A percentile compares a stretch with the other conserved stretches of the same genome.
These are phyloP conservation scores for Sesia apiformis DNA, from an alignment of 2,888 invertebrate genomes.

Conservation along the genomic window DNA sequence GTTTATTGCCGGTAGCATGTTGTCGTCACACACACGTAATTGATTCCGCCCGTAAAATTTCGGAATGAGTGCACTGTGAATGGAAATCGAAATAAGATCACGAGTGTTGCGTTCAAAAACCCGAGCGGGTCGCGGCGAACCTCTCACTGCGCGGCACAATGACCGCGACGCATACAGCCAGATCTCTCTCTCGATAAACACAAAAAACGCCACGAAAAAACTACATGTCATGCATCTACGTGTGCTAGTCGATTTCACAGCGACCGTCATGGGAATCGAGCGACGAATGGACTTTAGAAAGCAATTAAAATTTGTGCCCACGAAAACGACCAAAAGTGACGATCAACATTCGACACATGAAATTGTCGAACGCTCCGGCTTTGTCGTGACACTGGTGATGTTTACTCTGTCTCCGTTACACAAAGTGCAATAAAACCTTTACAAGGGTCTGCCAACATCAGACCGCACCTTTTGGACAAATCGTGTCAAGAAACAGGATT, in stretches of 20 bases:
- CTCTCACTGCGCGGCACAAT: slow-evolving; percentile 58
- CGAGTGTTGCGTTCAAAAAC: slow-evolving; percentile 32
- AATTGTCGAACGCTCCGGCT: slow-evolving; percentile 17
- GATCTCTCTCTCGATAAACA: slow-evolving; percentile 62
- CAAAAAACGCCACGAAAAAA: slow-evolving; percentile 63
- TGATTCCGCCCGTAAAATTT: slow-evolving; percentile 66
- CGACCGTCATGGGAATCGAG: slow-evolving; percentile 70
- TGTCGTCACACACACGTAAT: slow-evolving; percentile 59
- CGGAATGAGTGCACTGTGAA: slow-evolving; percentile 50
- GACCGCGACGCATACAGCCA: slow-evolving; percentile 57
- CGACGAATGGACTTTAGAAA: slow-evolving; percentile 67
- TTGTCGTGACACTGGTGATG: neutral
- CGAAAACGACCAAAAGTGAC: slow-evolving; percentile 46
- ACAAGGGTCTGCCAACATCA: no score
- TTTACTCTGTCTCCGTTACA: no score
- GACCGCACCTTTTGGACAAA: no score
- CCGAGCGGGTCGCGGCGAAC: slow-evolving; percentile 15
- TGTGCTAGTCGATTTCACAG: slow-evolving; percentile 71
- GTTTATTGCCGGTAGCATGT: slow-evolving; percentile 46
- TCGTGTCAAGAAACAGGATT: no score
- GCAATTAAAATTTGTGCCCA: slow-evolving; percentile 67
- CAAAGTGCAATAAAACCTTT: no score
- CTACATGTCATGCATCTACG: slow-evolving; percentile 74
- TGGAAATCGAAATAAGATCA: slow-evolving; percentile 61
- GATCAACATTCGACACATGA: slow-evolving; percentile 35